Evolutionary conservation across 30 jellyfish, hydroid and myxozoan species (phyloP).

Genomic region (Aurelia coerulea): DNA sequence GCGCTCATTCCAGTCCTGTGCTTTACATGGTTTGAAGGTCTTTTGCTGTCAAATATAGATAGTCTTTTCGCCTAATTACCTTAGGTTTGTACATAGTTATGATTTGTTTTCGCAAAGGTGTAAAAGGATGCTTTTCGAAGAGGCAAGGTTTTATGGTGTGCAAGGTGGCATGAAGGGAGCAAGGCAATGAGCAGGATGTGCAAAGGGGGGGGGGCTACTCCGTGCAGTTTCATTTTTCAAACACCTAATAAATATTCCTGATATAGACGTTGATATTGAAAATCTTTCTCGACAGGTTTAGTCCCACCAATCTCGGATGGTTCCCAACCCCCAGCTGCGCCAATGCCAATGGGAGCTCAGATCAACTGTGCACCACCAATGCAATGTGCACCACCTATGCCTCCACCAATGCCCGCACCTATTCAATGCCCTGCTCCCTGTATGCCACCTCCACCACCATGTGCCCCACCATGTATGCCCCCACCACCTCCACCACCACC

Average conservation of each 20-base stretch:
- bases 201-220: conserved; percentile 19
- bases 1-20: too few relatives aligned
- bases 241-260: too few relatives aligned
- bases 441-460: conserved; percentile 76
- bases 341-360: conserved; percentile 75
- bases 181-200: conserved; percentile 54
- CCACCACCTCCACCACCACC: conserved; percentile 86
- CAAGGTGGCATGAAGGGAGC: conserved; percentile 72
- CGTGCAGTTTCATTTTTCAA: conserved; percentile 1
- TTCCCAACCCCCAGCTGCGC: conserved; percentile 60
- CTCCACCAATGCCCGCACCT: conserved; percentile 79
- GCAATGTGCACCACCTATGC: conserved; percentile 77
- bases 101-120: not conserved
- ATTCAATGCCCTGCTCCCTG: conserved; percentile 75
- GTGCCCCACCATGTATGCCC: conserved; percentile 76
- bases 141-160: conserved; percentile 2
- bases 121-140: not conserved
- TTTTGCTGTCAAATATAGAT: too few relatives aligned
- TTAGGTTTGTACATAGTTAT: not conserved
- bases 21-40: too few relatives aligned
- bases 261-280: not conserved
- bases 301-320: conserved; percentile 79
- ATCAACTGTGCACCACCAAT: conserved; percentile 76
- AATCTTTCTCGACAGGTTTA: conserved; percentile 49
- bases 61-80: not conserved